These are phyloP conservation scores for Plemyria rubiginata DNA, from an alignment of 2,888 invertebrate species.

Conservation along the genomic window DNA sequence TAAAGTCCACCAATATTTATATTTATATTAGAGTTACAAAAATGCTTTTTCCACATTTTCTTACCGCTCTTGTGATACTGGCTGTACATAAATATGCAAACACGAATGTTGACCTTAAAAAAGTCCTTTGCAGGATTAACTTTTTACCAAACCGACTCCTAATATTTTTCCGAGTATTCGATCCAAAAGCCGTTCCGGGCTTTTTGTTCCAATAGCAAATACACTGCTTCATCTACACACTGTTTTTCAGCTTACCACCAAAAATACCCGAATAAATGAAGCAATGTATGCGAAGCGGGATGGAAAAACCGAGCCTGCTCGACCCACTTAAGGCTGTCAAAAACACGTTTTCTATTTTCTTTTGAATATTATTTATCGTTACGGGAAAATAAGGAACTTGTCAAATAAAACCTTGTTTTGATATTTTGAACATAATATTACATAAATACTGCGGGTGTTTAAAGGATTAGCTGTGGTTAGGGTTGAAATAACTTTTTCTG, in stretches of 20 bases:
- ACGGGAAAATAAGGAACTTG: constrained; percentile 16
- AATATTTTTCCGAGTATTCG: constrained; percentile 58
- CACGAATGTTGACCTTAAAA: constrained; percentile 2
- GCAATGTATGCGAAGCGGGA: background rate
- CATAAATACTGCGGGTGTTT: background rate
- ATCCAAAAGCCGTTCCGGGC: background rate
- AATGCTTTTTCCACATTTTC: background rate
- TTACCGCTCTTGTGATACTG: background rate
- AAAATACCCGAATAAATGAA: background rate
- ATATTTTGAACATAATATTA: constrained; percentile 5
- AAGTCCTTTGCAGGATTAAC: constrained; percentile 65
- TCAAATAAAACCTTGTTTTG: constrained; percentile 16
- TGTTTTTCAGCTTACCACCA: background rate
- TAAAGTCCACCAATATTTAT: too few species aligned
- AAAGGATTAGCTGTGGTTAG: background rate
- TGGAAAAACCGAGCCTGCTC: background rate
- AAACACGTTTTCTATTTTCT: constrained; percentile 27
- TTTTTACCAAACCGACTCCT: constrained; percentile 53
- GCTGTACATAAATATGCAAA: constrained; percentile 11
- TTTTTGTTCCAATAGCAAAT: background rate
- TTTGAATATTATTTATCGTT: constrained; percentile 31
- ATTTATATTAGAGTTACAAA: too few species aligned
- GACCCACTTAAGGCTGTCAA: constrained; percentile 50
- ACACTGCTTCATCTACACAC: background rate
- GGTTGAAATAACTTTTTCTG: background rate